phyloP scores from a whole-genome alignment of 2,888 invertebrate species.

The Drepana falcataria region DNA sequence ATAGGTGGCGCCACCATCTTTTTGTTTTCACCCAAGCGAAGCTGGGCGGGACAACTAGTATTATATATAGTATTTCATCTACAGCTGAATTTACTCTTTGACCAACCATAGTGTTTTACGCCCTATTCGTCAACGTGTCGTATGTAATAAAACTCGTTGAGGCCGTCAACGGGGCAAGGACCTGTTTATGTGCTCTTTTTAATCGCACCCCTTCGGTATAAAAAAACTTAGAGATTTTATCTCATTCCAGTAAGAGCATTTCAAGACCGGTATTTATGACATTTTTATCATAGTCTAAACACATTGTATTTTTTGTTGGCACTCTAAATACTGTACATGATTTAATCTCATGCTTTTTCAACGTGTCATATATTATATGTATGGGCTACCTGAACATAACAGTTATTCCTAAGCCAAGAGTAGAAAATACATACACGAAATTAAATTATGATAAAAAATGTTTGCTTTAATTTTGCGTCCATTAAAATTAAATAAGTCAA shows the following conservation, averaged over 20 bases:
- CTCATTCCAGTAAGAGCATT: slow-evolving; percentile 48
- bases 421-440: too few relatives aligned
- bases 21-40: too few relatives aligned
- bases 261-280: slow-evolving; percentile 52
- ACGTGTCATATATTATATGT: slow-evolving; percentile 1
- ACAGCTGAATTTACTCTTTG: slow-evolving; percentile 30
- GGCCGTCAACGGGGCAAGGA: slow-evolving; percentile 58
- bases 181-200: slow-evolving; percentile 49
- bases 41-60: too few relatives aligned
- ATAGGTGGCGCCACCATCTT: too few relatives aligned
- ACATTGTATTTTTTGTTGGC: slow-evolving; percentile 25
- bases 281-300: slow-evolving; percentile 41
- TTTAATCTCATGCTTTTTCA: slow-evolving; percentile 18
- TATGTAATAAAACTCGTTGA: slow-evolving; percentile 63
- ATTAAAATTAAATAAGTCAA: too few relatives aligned
- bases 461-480: too few relatives aligned
- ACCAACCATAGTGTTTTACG: slow-evolving; percentile 36
- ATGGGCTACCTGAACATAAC: too few relatives aligned
- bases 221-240: slow-evolving; percentile 52
- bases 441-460: too few relatives aligned
- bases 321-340: slow-evolving; percentile 29
- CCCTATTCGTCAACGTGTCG: slow-evolving; percentile 63
- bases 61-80: not conserved
- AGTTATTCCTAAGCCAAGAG: too few relatives aligned
- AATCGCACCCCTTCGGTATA: slow-evolving; percentile 52